phyloP scores from a whole-genome alignment of 2,888 invertebrate genomes.

The Siphonodentalium dalli region DNA sequence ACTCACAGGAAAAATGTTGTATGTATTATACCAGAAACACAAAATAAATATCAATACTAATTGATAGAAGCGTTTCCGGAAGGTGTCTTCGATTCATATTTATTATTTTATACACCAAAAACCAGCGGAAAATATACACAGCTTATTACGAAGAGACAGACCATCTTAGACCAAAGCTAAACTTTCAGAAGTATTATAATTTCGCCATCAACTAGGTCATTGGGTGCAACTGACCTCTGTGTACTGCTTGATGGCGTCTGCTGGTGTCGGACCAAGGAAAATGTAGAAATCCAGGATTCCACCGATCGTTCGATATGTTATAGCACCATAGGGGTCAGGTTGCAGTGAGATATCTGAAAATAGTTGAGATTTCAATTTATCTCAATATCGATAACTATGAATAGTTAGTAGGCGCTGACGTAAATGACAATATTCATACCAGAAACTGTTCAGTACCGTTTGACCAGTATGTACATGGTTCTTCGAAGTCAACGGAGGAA shows the following conservation, averaged over 20 bases:
- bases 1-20: no score
- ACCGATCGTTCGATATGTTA: constrained; percentile 83
- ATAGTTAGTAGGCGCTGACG: neutral
- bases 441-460: neutral
- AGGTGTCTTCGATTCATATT: no score
- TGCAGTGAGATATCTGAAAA: constrained; percentile 75
- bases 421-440: neutral
- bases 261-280: constrained; percentile 78
- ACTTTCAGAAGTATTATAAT: no score
- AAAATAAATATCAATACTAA: no score
- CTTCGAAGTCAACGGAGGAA: neutral
- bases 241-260: constrained; percentile 65
- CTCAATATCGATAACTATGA: neutral
- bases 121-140: neutral
- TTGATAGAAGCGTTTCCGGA: no score
- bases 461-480: neutral
- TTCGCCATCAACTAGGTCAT: no score
- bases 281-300: constrained; percentile 82
- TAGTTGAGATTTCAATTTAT: neutral
- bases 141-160: neutral
- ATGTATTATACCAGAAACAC: no score
- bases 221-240: constrained; percentile 67
- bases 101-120: no score
- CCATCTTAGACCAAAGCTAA: no score
- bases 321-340: constrained; percentile 79